phyloP scores from a whole-genome alignment of 2,113 vertebrate genomes.

The Pedetes capensis region DNA sequence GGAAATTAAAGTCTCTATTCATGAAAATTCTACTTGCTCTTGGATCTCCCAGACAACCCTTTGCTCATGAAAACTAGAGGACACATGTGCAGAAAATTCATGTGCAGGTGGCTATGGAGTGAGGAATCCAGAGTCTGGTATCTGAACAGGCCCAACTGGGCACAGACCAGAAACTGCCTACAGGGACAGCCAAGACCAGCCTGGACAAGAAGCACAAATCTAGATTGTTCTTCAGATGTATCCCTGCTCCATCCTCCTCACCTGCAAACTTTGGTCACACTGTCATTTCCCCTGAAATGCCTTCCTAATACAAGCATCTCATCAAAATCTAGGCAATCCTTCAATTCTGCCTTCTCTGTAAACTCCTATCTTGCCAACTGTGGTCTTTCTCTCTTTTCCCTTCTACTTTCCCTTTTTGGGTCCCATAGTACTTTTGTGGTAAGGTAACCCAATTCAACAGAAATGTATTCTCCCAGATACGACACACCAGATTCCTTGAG shows the following conservation, averaged over 20 bases:
- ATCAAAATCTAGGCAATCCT: background rate
- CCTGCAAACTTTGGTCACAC: background rate
- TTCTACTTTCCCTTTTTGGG: background rate
- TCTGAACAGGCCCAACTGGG: rapidly evolving
- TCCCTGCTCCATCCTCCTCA: background rate
- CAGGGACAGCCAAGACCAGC: background rate
- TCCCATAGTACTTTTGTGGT: background rate
- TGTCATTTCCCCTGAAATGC: background rate
- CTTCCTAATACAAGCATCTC: background rate
- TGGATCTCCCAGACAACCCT: background rate
- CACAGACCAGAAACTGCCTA: background rate
- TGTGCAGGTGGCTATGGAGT: background rate
- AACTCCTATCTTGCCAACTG: too few relatives aligned
- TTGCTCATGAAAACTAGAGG: background rate
- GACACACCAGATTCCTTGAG: background rate
- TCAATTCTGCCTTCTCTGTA: background rate
- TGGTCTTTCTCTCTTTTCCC: rapidly evolving
- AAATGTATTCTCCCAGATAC: background rate
- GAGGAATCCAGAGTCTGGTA: background rate
- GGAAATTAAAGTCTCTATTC: background rate
- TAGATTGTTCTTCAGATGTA: rapidly evolving
- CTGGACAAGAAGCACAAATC: rapidly evolving
- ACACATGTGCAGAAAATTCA: background rate
- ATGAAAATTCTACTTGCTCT: background rate
- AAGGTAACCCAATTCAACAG: background rate